Conservation (phyloP, 2,113 vertebrate species). For the Sinocyclocheilus anophthalmus region DNA sequence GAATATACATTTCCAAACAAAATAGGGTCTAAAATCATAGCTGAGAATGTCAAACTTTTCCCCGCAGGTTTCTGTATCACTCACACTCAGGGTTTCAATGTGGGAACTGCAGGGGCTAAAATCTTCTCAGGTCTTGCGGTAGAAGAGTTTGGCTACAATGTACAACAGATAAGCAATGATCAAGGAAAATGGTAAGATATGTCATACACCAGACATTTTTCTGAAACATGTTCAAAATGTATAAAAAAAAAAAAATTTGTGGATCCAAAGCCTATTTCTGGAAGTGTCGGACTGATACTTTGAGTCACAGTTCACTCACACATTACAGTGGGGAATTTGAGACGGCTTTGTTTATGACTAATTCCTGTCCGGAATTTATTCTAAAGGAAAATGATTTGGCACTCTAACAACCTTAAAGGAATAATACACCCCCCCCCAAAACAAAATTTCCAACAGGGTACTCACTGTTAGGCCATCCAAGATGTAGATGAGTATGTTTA, state of each 20-base stretch:
- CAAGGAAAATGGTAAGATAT: constrained; percentile 81
- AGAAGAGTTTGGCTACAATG: constrained; percentile 81
- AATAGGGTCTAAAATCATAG: neutral
- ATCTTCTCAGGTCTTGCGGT: constrained; percentile 74
- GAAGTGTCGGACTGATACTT: neutral
- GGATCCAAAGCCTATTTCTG: neutral
- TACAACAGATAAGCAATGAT: constrained; percentile 79
- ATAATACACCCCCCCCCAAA: no score
- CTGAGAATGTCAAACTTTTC: neutral
- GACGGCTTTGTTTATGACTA: neutral
- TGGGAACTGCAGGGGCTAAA: constrained; percentile 77
- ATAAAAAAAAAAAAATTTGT: neutral
- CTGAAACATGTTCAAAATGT: neutral
- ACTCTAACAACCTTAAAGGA: neutral
- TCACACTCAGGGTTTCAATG: constrained; percentile 76
- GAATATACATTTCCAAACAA: neutral
- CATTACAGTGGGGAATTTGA: neutral
- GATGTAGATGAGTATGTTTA: neutral
- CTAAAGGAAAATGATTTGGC: neutral
- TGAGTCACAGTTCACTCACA: neutral
- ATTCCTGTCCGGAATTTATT: neutral
- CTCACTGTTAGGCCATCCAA: neutral
- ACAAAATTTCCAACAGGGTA: no score
- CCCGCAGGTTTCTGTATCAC: constrained; percentile 67
- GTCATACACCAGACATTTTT: neutral